Percentiles rank a stretch among this genome's conserved stretches.
These are phyloP conservation scores for Gavia stellata DNA, from an alignment of 2,113 vertebrate species.

Conservation along the genomic window DNA sequence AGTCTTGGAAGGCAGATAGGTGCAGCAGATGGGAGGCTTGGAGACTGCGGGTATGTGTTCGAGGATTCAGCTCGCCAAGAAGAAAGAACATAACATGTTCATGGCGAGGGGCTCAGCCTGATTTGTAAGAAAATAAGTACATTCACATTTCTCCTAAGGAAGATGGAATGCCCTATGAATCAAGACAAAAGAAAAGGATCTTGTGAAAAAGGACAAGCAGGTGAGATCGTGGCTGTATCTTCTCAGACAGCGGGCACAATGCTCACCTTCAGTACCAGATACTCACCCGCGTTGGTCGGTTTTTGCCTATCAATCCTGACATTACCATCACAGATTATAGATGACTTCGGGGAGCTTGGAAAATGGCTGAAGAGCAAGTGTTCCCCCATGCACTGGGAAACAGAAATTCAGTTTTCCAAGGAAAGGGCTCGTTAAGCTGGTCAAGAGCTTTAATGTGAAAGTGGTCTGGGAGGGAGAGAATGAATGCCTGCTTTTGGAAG, in stretches of 20 bases:
- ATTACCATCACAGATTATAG: neutral
- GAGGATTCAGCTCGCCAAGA: neutral
- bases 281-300: rapidly evolving
- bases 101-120: neutral
- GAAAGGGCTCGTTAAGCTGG: neutral
- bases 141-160: neutral
- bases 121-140: neutral
- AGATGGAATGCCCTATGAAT: too few species aligned
- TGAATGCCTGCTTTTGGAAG: neutral
- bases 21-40: constrained; percentile 36
- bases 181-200: neutral
- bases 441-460: neutral
- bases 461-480: neutral
- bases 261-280: neutral
- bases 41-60: neutral
- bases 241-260: neutral
- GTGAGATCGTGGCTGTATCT: neutral
- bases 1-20: constrained; percentile 17
- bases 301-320: neutral
- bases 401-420: neutral
- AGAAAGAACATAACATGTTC: neutral
- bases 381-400: neutral
- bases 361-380: neutral
- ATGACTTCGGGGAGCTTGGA: neutral
- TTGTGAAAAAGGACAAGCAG: neutral